Base-by-base conservation (phyloP, 2,797 vertebrate genomes). In the Microcaecilia unicolor region DNA sequence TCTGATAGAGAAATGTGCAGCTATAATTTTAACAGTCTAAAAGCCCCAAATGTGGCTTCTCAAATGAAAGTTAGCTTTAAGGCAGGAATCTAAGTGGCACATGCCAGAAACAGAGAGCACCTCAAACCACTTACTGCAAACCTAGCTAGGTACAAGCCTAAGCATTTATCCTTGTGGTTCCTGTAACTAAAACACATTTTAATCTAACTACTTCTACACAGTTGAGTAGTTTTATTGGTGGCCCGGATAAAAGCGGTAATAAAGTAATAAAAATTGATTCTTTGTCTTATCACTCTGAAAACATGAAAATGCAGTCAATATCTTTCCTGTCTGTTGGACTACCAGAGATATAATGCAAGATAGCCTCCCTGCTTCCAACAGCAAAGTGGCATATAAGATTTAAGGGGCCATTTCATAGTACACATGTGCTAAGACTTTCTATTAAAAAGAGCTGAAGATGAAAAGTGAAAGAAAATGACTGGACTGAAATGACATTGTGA, bases 201-300 rank as follows among this genome's bases (percentile, higher is more conserved):
- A 58, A 61, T 48, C 1, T 15, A 49, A 48, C 18, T 44, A 58
- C 46, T 3, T 7, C 27, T 31, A 12, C 39, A 41, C 28, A 44
- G 45, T 22, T 49, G 45, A 62, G 10, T 42, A 42, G 48, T 58
- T 72, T 64, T 68, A 64, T 59, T 47, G 31, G 20, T 2, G 6
- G 39, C 30, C 45, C 55, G 62, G 58, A 48, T 44, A 44, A 37
- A 57, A 61, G 42, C 32, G 25, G 28, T 58, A 47, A 57, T 43
- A 55, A 48, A 57, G 28, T 39, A 46, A 44, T 58, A 54, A 49
- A 50, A 54, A 46, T 24, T 10, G 42, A 51, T 49, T 58, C 12
- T 37, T 48, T 28, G 16, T 30, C 39, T 39, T 58, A 31, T 26
- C 20, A 13, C 33, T 44, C 48, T 37, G 28, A 51, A 60, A 68